A percentile compares a stretch with the other conserved stretches of the same genome.
Conservation (phyloP, 2,888 invertebrate genomes). For the Orthonychiurus folsomi region DNA sequence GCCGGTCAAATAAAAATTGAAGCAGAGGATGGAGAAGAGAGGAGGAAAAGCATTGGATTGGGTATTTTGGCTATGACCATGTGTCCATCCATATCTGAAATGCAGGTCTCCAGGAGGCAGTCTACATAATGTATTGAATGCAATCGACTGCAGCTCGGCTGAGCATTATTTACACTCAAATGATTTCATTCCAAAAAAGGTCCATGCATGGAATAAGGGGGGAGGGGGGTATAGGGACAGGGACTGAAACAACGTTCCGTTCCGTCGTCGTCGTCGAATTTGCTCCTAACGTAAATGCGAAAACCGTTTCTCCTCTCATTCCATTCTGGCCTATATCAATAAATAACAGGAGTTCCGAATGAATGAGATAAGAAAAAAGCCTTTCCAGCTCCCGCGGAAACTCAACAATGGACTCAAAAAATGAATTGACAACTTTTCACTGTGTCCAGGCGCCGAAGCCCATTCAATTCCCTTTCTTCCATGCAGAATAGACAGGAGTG, state of each 20-base stretch:
- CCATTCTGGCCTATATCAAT: conserved; percentile 16
- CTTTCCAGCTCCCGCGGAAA: not conserved
- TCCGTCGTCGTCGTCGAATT: not conserved
- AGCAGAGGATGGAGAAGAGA: not conserved
- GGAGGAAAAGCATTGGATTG: not conserved
- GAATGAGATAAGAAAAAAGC: conserved; percentile 10
- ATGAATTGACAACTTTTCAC: conserved; percentile 17
- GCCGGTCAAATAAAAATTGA: not conserved
- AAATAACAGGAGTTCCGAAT: conserved; percentile 20
- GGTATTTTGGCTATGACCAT: not conserved
- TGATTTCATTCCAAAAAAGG: conserved; percentile 57
- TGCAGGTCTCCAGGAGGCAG: not conserved
- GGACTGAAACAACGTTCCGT: not conserved
- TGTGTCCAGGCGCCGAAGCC: conserved; percentile 2
- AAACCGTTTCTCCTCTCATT: not conserved
- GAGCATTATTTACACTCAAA: conserved; percentile 59
- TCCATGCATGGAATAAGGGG: not conserved
- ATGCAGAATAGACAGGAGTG: no score
- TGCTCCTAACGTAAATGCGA: conserved; percentile 5
- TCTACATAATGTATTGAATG: conserved; percentile 16
- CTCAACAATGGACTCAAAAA: conserved; percentile 11
- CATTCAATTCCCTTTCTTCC: conserved; percentile 2
- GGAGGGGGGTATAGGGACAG: conserved; percentile 14
- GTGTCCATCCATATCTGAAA: not conserved
- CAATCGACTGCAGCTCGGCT: conserved; percentile 26